Evolutionary conservation across 2,797 vertebrate species (phyloP), one percentile per base, ranked within the genome.

Genomic region (Leucoraja ocellata): DNA sequence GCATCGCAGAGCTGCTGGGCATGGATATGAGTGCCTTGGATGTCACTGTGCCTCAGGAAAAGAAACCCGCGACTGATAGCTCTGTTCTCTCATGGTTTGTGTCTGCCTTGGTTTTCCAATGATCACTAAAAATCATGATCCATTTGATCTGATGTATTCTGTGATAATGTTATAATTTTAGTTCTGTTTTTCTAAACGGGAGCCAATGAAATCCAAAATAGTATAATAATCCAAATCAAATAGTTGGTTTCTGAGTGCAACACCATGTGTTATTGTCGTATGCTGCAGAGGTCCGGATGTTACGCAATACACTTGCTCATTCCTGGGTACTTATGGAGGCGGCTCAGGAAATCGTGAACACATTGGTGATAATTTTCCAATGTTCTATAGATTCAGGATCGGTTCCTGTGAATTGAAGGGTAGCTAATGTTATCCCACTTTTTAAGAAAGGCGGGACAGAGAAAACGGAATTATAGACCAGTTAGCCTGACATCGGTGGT

Each of bases 11-110:
- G 95, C 94, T 99, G 93, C 96, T 99, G 46, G 98, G 98, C 1
- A 98, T 99, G 97, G 98, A 99, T 93, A 94, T 99, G 95, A 97
- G 97, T 79, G 98, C 98, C 0, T 95, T 99, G 23, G 98, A 99
- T 28, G 97, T 99, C 95, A 97, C 97, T 0, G 97, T 97, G 8
- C 98, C 98, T 95, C 97, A 97, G 0, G 98, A 97, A 88, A 98
- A 97, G 95, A 98, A 97, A 91, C 95, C 94, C 0, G 96, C 96
- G 32, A 97, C 97, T 0, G 98, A 98, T 68, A 97, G 95, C 0
- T 98, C 98, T 0, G 95, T 98, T 95, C 96, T 99, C 68, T 97
- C 96, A 94, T 98, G 98, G 98, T 99, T 95, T 46, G 93, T 61
- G 23, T 16, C 46, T 21, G n/a, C 16, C 36, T 39, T 63, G 28